Percentiles rank a stretch among this genome's conserved stretches.
These are phyloP conservation scores for Anguilla pacifica DNA, from an alignment of 2,797 vertebrate genomes.

Conservation along the genomic window DNA sequence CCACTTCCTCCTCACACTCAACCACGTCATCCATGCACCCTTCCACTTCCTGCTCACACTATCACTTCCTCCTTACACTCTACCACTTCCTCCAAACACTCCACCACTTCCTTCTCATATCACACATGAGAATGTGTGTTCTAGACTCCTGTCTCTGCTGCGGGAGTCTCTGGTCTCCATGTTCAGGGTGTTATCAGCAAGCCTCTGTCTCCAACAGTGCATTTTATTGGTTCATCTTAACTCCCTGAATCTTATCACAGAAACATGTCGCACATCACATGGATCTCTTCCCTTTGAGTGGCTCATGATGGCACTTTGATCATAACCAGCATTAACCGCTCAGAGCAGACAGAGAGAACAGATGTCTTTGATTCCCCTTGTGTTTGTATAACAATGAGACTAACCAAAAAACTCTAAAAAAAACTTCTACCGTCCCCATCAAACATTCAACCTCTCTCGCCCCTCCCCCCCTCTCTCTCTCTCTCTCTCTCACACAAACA, in stretches of 20 bases:
- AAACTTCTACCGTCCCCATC: slow-evolving; percentile 15
- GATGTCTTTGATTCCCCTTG: slow-evolving; percentile 53
- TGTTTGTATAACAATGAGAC: slow-evolving; percentile 59
- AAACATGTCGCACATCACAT: slow-evolving; percentile 56
- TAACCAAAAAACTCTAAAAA: slow-evolving; percentile 34
- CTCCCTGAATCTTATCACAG: slow-evolving; percentile 54
- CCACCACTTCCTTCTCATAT: not conserved
- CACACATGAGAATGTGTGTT: not conserved
- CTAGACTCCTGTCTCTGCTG: not conserved
- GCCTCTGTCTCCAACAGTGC: not conserved
- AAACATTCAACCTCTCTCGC: not conserved
- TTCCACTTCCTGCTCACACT: not conserved
- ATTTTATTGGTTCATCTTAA: slow-evolving; percentile 26
- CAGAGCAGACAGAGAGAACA: slow-evolving; percentile 50
- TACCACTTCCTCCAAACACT: not conserved
- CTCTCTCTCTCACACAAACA: not conserved
- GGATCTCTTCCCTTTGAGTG: slow-evolving; percentile 54
- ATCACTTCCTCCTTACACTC: not conserved
- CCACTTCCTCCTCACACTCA: not conserved
- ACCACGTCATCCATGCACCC: not conserved
- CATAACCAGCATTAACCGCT: slow-evolving; percentile 53
- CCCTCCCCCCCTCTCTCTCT: not conserved
- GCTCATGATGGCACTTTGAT: slow-evolving; percentile 53
- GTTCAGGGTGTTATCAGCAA: slow-evolving; percentile 39
- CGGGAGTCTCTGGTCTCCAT: not conserved